Base-by-base conservation (phyloP, 2,113 vertebrate genomes). In the Bujurquina vittata region DNA sequence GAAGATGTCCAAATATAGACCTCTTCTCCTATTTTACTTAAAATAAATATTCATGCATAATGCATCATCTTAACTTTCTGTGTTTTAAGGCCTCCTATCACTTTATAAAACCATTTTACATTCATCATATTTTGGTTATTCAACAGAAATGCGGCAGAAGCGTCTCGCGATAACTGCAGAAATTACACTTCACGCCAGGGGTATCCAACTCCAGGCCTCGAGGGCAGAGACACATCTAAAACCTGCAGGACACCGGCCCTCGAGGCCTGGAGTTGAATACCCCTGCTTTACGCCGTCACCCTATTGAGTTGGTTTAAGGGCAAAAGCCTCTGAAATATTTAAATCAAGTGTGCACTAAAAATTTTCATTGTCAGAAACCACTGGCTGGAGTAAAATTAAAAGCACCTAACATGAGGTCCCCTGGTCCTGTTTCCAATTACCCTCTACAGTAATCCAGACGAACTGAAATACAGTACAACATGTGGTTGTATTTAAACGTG, bases 361-460 rank as follows among this genome's bases (percentile, higher is more conserved):
- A 75, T 87, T 84, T 83, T 84, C 59, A 82, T 63, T 75, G 72
- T 85, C 87, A 72, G 83, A 62, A 88, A 87, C 79, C 86, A 83
- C 87, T 67, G 88, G 81, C 72, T 89, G 77, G 81, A 89, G 90
- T 89, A 83, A 91, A 93, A 92, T 87, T 84, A 79, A 88, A 93
- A 87, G 63, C 55, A 75, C 29, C 75, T 75, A 81, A 90, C 83
- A 91, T 82, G 90, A 90, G 91, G 54, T 61, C 31, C 57, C 63
- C 69, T 22, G 76, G n/a, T n/a, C n/a, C 93, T 96, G 94, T 94
- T 95, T 95, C 93, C 79, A 93, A 95, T 96, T 81, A 91, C 87
- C 87, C 82, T 92, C 77, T 88, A 90, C 82, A 86, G 89, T 92
- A 91, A 91, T 90, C 89, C 81, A 90, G 88, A 93, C 72, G 7